These are phyloP conservation scores for Acanthochromis polyacanthus DNA, from an alignment of 2,113 vertebrate species.

Conservation along the genomic window DNA sequence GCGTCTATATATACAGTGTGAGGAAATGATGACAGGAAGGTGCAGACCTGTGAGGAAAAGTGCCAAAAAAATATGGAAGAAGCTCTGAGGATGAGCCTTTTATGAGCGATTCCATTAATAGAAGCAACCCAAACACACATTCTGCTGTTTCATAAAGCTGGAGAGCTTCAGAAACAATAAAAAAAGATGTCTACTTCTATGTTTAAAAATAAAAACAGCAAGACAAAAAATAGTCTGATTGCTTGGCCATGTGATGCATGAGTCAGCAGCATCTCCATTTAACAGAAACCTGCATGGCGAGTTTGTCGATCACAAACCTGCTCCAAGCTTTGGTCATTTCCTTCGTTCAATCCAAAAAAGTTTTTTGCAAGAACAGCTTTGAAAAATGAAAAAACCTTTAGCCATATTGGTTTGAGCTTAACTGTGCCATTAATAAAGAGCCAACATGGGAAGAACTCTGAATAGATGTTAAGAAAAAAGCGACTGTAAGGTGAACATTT, in stretches of 20 bases:
- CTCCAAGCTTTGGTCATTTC: not conserved
- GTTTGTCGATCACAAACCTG: slow-evolving; percentile 34
- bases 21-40: not conserved
- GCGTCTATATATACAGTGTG: slow-evolving; percentile 12
- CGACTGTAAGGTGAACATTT: slow-evolving; percentile 43
- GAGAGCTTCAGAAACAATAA: slow-evolving; percentile 38
- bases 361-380: slow-evolving; percentile 20
- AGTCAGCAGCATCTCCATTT: slow-evolving; percentile 43
- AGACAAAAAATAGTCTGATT: not conserved
- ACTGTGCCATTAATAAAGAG: slow-evolving; percentile 58
- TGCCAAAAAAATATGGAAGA: slow-evolving; percentile 42
- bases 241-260: slow-evolving; percentile 33
- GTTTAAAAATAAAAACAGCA: not conserved
- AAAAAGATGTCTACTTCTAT: slow-evolving; percentile 2
- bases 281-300: slow-evolving; percentile 45
- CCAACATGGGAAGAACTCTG: slow-evolving; percentile 6
- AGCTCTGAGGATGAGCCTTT: slow-evolving; percentile 52
- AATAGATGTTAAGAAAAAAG: slow-evolving; percentile 20
- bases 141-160: slow-evolving; percentile 22
- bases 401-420: slow-evolving; percentile 60
- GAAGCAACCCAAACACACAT: slow-evolving; percentile 61
- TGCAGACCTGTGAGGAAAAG: slow-evolving; percentile 35
- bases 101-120: slow-evolving; percentile 63
- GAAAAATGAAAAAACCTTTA: slow-evolving; percentile 12
- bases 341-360: slow-evolving; percentile 9